Base-by-base conservation (phyloP, 2,797 vertebrate genomes). In the Tamandua tetradactyla region DNA sequence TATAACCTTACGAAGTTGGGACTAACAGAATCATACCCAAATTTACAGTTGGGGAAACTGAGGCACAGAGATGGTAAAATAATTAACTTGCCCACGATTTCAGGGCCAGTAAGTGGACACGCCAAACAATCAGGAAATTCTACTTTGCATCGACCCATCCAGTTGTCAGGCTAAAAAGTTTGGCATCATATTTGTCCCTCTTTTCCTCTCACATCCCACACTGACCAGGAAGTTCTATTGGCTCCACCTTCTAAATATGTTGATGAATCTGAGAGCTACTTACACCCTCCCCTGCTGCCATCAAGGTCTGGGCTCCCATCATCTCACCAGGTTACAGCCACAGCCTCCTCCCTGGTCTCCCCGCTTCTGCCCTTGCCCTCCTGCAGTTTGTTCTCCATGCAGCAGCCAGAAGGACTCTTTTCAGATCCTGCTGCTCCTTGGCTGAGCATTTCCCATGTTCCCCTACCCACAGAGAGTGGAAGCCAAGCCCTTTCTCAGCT, bases 361-460 rank as follows among this genome's bases (percentile, higher is more conserved):
- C 61, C 5, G 9, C 18, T 35, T n/a, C 40, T 44, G 69, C 40
- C 40, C 14, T 10, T 0, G 11, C 5, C 49, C 12, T 6, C 11
- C 62, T 5, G 9, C 10, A n/a, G 37, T 1, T 59, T 11, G 35
- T 13, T 35, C 37, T 64, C 78, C 3, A 0, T 0, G 7, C 35
- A 71, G 89, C 47, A 81, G 40, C n/a, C 40, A 0, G n/a, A 59
- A 49, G 11, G 22, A 10, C 14, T 55, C 47, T 27, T 23, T 32
- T 35, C 10, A 4, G 22, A 22, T 5, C 9, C 76, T 4, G 25
- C 0, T 0, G 0, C 15, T 27, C 14, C 14, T 35, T n/a, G 1
- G 40, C 37, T 40, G 30, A 52, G 7, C 52, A 6, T 30, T 15
- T 44, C 4, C 47, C 22, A 15, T 0, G 1, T 40, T 35, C 9